Base-by-base conservation (phyloP, 2,797 vertebrate species). In the Lophius americanus region DNA sequence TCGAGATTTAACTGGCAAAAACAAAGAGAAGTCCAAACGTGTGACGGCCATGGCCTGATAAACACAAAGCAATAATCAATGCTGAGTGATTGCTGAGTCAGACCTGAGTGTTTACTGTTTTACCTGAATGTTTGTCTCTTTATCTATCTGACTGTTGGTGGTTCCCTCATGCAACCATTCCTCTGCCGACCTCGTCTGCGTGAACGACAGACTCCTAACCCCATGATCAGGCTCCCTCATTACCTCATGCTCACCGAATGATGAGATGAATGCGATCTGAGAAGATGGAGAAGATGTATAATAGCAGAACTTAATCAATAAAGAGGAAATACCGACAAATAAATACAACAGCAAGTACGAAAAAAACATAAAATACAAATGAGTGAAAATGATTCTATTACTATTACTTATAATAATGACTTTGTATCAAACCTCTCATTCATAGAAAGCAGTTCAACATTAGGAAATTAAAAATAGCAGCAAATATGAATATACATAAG, bases 11-110 rank as follows among this genome's bases (percentile, higher is more conserved):
- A 55, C 44, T 60, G 56, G 42, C 68, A 42, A 52, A 76, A 67
- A 49, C 14, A 49, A 42, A 63, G 33, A 64, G 0, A 60, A 47
- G 51, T n/a, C 36, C 32, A 23, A 0, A 58, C 12, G 63, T 68
- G 52, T 53, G 11, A 47, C 13, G 13, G 13, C 53, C 14, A 9
- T 68, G 37, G 9, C 38, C 49, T 74, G 82, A 82, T 82, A 50
- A 75, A 44, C 14, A 2, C 0, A 23, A 14, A 49, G 6, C 70
- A 63, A 78, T 79, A 70, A 64, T 83, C 81, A 60, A 64, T 88
- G 10, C 72, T 68, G 4, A 33, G 23, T 35, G 55, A 64, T 44
- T 64, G 58, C 75, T 73, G 75, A 77, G 65, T 75, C 70, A 72
- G 64, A 14, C 0, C 10, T 7, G 3, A 23, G 9, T 56, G 43